These are phyloP conservation scores for Takifugu rubripes DNA, from an alignment of 2,797 vertebrate genomes.

Conservation along the genomic window DNA sequence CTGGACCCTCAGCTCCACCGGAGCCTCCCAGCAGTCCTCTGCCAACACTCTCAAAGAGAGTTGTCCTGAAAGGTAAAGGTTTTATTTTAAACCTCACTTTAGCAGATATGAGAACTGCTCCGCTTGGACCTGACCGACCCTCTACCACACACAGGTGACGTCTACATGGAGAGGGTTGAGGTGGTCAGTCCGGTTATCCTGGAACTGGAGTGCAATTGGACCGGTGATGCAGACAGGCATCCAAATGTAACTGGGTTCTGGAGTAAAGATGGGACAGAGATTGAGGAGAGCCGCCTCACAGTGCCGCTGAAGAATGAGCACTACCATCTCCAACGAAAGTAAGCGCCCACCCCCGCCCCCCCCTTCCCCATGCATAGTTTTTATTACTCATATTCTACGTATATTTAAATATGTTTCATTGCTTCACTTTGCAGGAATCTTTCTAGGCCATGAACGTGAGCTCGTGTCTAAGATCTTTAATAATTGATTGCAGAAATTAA, in stretches of 20 bases:
- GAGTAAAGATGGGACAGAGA: constrained; percentile 68
- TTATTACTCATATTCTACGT: neutral
- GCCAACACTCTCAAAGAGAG: constrained; percentile 18
- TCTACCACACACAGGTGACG: constrained; percentile 46
- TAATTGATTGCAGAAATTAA: no score
- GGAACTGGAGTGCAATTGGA: constrained; percentile 76
- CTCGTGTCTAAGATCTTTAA: no score
- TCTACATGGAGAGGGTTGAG: constrained; percentile 50
- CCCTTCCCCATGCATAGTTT: neutral
- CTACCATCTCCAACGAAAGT: constrained; percentile 61
- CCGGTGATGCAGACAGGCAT: constrained; percentile 22
- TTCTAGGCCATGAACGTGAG: no score
- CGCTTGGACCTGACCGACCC: constrained; percentile 1
- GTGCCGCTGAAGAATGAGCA: constrained; percentile 46
- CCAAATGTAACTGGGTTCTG: constrained; percentile 73
- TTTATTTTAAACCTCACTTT: no score
- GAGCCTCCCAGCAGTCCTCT: constrained; percentile 3
- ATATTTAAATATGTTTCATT: no score
- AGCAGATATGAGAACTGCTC: neutral
- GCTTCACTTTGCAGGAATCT: no score
- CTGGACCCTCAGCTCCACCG: neutral
- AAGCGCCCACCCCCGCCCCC: constrained; percentile 22
- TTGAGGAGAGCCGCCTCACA: constrained; percentile 51
- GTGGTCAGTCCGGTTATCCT: constrained; percentile 55
- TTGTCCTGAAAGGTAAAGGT: constrained; percentile 52